Evolutionary conservation across 2,888 invertebrate species (phyloP).

Genomic region (Synanthedon tipuliformis): DNA sequence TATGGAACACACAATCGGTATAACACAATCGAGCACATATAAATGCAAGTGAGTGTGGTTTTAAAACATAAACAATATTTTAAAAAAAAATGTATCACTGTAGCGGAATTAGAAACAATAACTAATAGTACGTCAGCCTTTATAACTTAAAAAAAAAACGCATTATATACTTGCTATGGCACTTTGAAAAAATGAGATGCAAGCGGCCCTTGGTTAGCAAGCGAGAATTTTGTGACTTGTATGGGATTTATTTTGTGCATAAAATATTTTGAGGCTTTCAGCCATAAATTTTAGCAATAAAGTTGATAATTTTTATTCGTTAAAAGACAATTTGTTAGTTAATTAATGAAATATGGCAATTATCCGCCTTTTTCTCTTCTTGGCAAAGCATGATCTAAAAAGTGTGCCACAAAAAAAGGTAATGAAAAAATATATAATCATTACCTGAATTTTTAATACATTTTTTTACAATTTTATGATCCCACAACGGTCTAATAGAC

Average conservation of each 20-base stretch:
- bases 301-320: too few species aligned
- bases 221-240: too few species aligned
- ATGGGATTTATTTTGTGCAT: too few species aligned
- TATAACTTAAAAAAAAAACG: background rate
- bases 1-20: slow-evolving; percentile 6
- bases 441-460: background rate
- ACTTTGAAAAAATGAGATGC: too few species aligned
- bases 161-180: too few species aligned
- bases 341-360: background rate
- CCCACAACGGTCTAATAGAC: too few species aligned
- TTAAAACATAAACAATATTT: slow-evolving; percentile 18
- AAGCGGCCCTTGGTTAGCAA: too few species aligned
- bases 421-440: background rate
- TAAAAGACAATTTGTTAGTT: too few species aligned
- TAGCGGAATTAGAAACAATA: slow-evolving; percentile 39
- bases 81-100: slow-evolving; percentile 36
- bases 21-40: slow-evolving; percentile 34
- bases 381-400: too few species aligned
- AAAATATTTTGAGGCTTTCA: too few species aligned
- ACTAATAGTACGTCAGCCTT: background rate
- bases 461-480: background rate
- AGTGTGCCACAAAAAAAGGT: background rate
- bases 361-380: background rate
- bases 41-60: slow-evolving; percentile 70
- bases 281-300: too few species aligned